Conservation (phyloP, 2,888 invertebrate species). For the Lasioglossum pauxillum region DNA sequence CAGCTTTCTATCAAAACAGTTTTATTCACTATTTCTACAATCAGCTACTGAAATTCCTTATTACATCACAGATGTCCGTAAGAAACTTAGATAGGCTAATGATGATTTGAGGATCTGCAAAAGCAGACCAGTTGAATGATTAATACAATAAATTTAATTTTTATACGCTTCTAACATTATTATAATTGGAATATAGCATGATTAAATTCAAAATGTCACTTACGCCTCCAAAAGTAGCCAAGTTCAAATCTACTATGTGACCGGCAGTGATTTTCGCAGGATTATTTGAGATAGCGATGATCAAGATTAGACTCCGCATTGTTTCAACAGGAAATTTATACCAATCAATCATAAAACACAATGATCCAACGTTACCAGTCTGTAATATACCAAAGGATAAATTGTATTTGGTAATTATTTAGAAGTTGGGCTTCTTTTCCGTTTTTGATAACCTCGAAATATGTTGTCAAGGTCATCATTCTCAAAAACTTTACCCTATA, state of each 20-base stretch:
- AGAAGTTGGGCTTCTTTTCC: too few species aligned
- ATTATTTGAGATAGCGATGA: slow-evolving; percentile 72
- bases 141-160: too few species aligned
- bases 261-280: slow-evolving; percentile 76
- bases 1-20: not conserved
- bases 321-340: slow-evolving; percentile 62
- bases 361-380: slow-evolving; percentile 59
- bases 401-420: too few species aligned
- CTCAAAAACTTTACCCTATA: too few species aligned
- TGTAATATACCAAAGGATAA: slow-evolving; percentile 11
- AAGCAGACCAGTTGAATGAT: not conserved
- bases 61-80: slow-evolving; percentile 57
- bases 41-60: not conserved
- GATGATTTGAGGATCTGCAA: slow-evolving; percentile 51
- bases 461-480: too few species aligned
- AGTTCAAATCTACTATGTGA: slow-evolving; percentile 72
- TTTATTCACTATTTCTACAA: slow-evolving; percentile 8
- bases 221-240: slow-evolving; percentile 66
- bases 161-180: not conserved
- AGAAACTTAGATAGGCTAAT: slow-evolving; percentile 38
- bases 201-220: not conserved
- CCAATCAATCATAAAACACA: slow-evolving; percentile 69
- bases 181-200: not conserved
- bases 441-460: too few species aligned
- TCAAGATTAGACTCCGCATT: slow-evolving; percentile 66